Conservation (phyloP, 2,113 vertebrate species). For the Ceratotherium simum region DNA sequence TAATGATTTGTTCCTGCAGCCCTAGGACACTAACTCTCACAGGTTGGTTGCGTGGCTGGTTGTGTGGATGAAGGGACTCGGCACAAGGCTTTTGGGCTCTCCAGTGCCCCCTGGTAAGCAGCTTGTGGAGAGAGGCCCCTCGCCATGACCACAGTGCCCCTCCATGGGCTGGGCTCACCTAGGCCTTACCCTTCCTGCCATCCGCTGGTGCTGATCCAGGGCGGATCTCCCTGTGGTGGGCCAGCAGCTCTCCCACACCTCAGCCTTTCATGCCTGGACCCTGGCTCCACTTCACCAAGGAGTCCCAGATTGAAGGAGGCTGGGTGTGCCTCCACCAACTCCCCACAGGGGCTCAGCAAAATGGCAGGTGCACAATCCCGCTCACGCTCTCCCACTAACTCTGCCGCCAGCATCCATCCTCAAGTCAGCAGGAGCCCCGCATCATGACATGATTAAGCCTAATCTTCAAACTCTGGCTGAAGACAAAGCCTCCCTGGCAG, state of each 20-base stretch:
- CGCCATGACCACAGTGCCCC: accelerated
- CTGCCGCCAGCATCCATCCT: accelerated
- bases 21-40: neutral
- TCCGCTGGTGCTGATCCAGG: neutral
- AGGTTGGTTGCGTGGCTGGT: neutral
- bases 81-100: neutral
- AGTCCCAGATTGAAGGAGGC: neutral
- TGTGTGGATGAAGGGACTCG: neutral
- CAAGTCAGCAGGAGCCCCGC: accelerated
- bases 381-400: accelerated
- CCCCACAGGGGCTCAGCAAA: neutral
- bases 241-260: neutral
- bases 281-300: neutral
- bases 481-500: neutral
- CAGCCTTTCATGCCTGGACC: neutral
- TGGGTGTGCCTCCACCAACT: neutral
- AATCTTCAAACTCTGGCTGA: neutral
- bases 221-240: neutral
- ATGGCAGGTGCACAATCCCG: accelerated
- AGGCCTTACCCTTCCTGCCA: constrained; percentile 47
- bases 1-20: neutral
- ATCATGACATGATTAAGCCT: neutral
- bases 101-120: too few species aligned
- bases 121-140: neutral
- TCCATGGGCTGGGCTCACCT: neutral